Percentiles rank a stretch among this genome's conserved stretches.
Conservation (phyloP, 2,113 vertebrate genomes). For the Laterallus jamaicensis region DNA sequence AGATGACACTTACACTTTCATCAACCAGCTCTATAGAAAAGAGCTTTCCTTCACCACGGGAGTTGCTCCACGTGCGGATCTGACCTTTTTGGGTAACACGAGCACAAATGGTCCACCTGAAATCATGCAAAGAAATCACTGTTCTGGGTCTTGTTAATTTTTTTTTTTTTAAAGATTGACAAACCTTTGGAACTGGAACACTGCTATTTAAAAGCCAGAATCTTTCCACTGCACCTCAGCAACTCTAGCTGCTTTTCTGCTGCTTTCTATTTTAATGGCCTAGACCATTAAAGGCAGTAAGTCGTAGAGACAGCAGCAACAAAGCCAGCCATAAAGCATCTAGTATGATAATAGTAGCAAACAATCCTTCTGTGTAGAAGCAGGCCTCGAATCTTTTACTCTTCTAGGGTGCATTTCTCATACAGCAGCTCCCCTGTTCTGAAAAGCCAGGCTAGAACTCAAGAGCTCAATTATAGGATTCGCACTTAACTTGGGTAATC, state of each 20-base stretch:
- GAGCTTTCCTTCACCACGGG: constrained; percentile 94
- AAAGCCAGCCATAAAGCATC: constrained; percentile 63
- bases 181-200: background rate
- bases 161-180: background rate
- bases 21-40: constrained; percentile 96
- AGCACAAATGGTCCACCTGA: constrained; percentile 94
- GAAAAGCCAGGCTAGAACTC: constrained; percentile 62
- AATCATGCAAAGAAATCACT: constrained; percentile 11
- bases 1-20: constrained; percentile 87
- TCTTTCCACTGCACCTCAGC: background rate
- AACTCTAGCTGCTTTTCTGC: background rate
- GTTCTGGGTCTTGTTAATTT: background rate
- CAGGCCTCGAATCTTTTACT: constrained; percentile 48
- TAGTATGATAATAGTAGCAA: constrained; percentile 50
- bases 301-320: constrained; percentile 52
- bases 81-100: constrained; percentile 93
- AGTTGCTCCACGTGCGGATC: constrained; percentile 97
- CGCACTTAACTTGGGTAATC: constrained; percentile 51
- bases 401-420: constrained; percentile 62
- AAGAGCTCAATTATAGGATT: constrained; percentile 64
- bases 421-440: constrained; percentile 54
- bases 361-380: constrained; percentile 60
- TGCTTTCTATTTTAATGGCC: constrained; percentile 51
- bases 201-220: background rate
- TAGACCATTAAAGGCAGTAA: constrained; percentile 57